Evolutionary conservation across 2,888 invertebrate species (phyloP), one percentile per base, ranked within the genome.

Genomic region (Brenthis hecate): DNA sequence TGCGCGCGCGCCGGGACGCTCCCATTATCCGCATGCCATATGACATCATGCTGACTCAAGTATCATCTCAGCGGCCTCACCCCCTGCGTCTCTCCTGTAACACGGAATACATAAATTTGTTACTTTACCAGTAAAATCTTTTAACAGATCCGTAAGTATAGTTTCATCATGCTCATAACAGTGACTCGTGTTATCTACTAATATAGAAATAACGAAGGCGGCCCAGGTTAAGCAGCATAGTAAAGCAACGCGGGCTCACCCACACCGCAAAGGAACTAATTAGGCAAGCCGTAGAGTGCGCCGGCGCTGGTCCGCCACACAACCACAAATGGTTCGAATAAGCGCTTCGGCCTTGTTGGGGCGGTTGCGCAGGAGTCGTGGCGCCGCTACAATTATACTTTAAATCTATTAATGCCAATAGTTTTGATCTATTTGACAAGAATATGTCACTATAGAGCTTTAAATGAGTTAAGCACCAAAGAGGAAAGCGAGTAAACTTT

Each of bases 31-130:
- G 80, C 77, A 73, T 74, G 77, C 80, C 77, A 79, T 74, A 72
- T 91, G 91, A 91, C 89, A 89, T 92, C 91, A 91, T 88, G 87
- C 85, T 90, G 91, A 91, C 80, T 90, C 90, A 89, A 82, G 76
- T 74, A 74, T 69, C 77, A 74, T 73, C 75, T 78, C 75, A 78
- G 71, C 72, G 66, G 68, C 71, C 71, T 70, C 76, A 78, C 80
- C 79, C 76, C 76, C 78, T 78, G 76, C 79, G 76, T 28, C 36
- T n/a, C 13, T 51, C 62, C 71, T 68, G 73, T 66, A 75, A 75
- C 61, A 68, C 48, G 47, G 70, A 68, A 61, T 61, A 43, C 32
- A 32, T 51, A 50, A 16, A 53, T 32, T 13, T 14, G 8, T 53
- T 36, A 53, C 16, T 19, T 23, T 19, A 14, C 3, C 50, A 60